A percentile compares a stretch with the other conserved stretches of the same genome.
These are phyloP conservation scores for Lacanobia oleracea DNA, from an alignment of 2,888 invertebrate species.

Conservation along the genomic window DNA sequence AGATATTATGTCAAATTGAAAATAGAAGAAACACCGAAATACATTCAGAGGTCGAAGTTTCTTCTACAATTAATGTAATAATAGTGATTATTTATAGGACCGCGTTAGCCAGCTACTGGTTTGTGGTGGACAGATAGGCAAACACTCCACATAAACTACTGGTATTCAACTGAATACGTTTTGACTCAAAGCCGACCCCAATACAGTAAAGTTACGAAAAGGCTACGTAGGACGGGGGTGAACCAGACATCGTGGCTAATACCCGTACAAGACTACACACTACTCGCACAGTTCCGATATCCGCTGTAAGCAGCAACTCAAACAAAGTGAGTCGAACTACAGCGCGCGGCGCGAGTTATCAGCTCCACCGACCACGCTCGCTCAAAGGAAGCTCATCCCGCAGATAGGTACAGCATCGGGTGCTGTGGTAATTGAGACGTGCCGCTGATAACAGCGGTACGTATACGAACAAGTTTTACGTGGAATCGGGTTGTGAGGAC, in stretches of 20 bases:
- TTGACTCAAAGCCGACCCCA: no score
- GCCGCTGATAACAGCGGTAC: background rate
- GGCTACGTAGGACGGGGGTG: no score
- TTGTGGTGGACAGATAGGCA: no score
- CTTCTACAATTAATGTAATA: no score
- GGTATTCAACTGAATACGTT: no score
- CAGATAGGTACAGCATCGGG: constrained; percentile 13
- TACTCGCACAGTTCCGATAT: constrained; percentile 13
- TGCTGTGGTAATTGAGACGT: constrained; percentile 6
- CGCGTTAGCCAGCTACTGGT: no score
- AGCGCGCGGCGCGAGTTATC: constrained; percentile 40
- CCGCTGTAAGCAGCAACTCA: constrained; percentile 44
- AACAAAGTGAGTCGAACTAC: constrained; percentile 39
- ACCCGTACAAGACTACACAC: background rate
- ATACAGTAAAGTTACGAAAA: no score
- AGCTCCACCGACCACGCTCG: constrained; percentile 29
- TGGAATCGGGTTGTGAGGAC: background rate
- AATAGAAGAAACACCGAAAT: no score
- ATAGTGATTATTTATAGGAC: no score
- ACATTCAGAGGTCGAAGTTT: no score
- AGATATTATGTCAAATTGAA: no score
- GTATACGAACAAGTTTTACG: constrained; percentile 7
- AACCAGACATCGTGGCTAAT: background rate
- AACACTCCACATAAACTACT: no score
- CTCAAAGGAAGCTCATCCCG: constrained; percentile 44